Evolutionary conservation across 2,888 invertebrate genomes (phyloP), one percentile per base, ranked within the genome.

Genomic region (Proisotoma minuta): DNA sequence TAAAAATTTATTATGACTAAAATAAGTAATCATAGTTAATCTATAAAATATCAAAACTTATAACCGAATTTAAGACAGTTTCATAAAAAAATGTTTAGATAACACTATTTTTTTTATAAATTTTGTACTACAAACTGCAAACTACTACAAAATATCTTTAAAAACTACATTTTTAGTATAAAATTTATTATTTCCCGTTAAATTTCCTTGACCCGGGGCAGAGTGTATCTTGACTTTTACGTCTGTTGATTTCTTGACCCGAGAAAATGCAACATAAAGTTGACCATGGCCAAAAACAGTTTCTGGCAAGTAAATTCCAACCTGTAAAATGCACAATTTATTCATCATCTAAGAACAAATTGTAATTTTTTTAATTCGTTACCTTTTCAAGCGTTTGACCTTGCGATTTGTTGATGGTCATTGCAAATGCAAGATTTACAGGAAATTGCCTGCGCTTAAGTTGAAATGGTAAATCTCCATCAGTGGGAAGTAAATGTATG

Each of bases 321-420:
- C 34, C n/a, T n/a, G n/a, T n/a, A n/a, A n/a, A n/a, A n/a, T n/a
- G n/a, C n/a, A n/a, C n/a, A n/a, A n/a, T n/a, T n/a, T n/a, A n/a
- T n/a, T n/a, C n/a, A n/a, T n/a, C n/a, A n/a, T n/a, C n/a, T n/a
- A n/a, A n/a, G n/a, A n/a, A n/a, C n/a, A n/a, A n/a, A n/a, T n/a
- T n/a, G n/a, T n/a, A n/a, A n/a, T n/a, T n/a, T n/a, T n/a, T n/a
- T n/a, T n/a, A n/a, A n/a, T n/a, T n/a, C n/a, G n/a, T n/a, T 52
- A 68, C 65, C 12, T 64, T 56, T 20, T 74, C 68, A 18, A 74
- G 62, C 10, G 69, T 65, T 53, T 76, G 76, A 1, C 76, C 76
- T 57, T 76, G 76, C 2, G 75, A 69, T 59, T 77, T 76, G 49
- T 75, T 76, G 15, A 75, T 73, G 1, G 75, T 75, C 64, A 74